Conservation (phyloP, 2,113 vertebrate species). For the Saguinus midas region DNA sequence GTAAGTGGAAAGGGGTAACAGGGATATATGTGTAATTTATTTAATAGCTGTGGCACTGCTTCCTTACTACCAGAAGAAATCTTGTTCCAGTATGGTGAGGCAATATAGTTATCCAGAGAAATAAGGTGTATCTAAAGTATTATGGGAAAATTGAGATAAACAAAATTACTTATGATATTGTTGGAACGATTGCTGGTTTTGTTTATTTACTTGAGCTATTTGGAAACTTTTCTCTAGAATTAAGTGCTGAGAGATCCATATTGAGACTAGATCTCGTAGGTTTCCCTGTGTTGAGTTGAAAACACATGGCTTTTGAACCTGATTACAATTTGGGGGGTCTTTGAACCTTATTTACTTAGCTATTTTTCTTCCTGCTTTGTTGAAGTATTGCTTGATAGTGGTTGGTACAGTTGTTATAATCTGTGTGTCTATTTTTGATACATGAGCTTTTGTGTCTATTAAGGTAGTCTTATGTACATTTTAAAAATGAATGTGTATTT, state of each 20-base stretch:
- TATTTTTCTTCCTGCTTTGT: not conserved
- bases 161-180: not conserved
- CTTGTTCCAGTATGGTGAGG: not conserved
- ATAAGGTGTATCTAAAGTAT: not conserved
- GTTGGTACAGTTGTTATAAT: not conserved
- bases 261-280: not conserved
- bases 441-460: constrained; percentile 16
- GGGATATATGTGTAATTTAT: not conserved
- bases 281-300: not conserved
- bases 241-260: not conserved
- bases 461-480: not conserved
- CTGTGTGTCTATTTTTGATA: not conserved
- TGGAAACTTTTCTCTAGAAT: constrained; percentile 34
- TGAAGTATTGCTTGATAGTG: not conserved
- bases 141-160: not conserved
- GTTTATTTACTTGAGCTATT: not conserved
- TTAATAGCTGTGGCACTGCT: not conserved
- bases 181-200: not conserved
- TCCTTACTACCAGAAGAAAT: constrained; percentile 18
- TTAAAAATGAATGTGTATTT: constrained; percentile 47
- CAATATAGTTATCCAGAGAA: not conserved
- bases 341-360: not conserved
- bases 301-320: not conserved
- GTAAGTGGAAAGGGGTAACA: not conserved
- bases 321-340: not conserved